Evolutionary conservation across 2,888 invertebrate genomes (phyloP), one percentile per base, ranked within the genome.

Genomic region (Thumatha senex): DNA sequence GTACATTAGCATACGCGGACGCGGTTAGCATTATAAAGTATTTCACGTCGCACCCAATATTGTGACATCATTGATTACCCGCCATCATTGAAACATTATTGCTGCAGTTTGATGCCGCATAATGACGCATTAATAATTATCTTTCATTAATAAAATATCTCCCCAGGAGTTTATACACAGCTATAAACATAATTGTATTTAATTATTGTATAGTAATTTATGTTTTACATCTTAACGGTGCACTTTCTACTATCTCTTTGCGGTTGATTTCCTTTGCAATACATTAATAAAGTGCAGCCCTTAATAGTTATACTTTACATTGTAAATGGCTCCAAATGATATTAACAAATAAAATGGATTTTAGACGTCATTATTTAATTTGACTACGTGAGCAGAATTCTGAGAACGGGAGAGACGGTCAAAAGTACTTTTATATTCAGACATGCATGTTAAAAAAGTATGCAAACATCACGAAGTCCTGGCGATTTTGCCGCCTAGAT

Each of bases 1-100:
- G 64, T 63, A 63, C 70, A 86, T 84, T 86, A 81, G 76, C 84
- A 86, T 84, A 79, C 70, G 70, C 73, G 76, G 71, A 69, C 79
- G 74, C 75, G 65, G 70, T 82, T 82, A 76, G 80, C 85, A 82
- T 86, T 70, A 84, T 81, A 84, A 86, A 74, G 18, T 5, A 5
- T 24, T 24, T 5, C 18, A 73, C 71, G 62, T 65, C 66, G 61
- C 72, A 70, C 66, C 67, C 72, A 72, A 82, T 82, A 82, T 85
- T 78, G 78, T 75, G 69, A 72, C 66, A 65, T 74, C 70, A 71
- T 68, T 72, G 73, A 76, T 76, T 74, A 71, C 72, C 65, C 61
- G 48, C 47, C 43, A 39, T 36, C 38, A 39, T 30, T 11, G 31
- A 13, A 43, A 39, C 43, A 48, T 30, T 39, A 33, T 43, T 34